Conservation (phyloP, 2,113 vertebrate genomes). For the Bothrops jararaca region DNA sequence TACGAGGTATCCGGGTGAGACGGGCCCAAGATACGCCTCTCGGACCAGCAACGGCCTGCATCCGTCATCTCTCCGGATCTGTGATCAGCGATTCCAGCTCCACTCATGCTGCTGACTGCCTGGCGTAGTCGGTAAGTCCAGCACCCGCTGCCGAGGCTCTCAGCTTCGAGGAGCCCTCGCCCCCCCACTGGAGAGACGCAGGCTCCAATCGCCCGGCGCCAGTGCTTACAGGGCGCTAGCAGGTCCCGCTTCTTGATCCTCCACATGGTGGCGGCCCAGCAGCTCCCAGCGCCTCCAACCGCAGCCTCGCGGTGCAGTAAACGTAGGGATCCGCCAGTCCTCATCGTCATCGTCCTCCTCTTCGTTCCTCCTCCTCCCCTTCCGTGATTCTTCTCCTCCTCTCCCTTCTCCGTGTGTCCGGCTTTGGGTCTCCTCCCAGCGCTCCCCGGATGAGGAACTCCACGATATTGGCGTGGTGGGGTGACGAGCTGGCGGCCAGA, state of each 20-base stretch:
- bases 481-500: conserved; percentile 92
- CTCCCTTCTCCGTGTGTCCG: background rate
- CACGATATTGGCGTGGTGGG: conserved; percentile 93
- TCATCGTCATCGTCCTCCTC: background rate
- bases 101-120: conserved; percentile 79
- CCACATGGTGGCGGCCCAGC: conserved; percentile 90
- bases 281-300: conserved; percentile 85
- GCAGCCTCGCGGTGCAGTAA: conserved; percentile 77
- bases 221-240: conserved; percentile 86
- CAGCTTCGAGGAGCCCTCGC: conserved; percentile 74
- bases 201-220: conserved; percentile 91
- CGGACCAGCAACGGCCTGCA: conserved; percentile 90
- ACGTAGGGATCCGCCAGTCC: background rate
- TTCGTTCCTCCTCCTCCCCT: background rate
- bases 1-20: conserved; percentile 94
- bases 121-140: conserved; percentile 83
- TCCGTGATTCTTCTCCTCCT: background rate
- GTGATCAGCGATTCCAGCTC: conserved; percentile 92
- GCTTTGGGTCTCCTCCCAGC: conserved; percentile 26
- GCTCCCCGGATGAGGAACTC: conserved; percentile 86
- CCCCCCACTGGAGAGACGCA: conserved; percentile 81
- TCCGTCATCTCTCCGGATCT: conserved; percentile 95
- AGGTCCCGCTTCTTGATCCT: conserved; percentile 94
- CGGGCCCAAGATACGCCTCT: conserved; percentile 89
- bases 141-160: conserved; percentile 80